Evolutionary conservation across 2,888 invertebrate species (phyloP), one percentile per base, ranked within the genome.

Genomic region (Noctua janthina): DNA sequence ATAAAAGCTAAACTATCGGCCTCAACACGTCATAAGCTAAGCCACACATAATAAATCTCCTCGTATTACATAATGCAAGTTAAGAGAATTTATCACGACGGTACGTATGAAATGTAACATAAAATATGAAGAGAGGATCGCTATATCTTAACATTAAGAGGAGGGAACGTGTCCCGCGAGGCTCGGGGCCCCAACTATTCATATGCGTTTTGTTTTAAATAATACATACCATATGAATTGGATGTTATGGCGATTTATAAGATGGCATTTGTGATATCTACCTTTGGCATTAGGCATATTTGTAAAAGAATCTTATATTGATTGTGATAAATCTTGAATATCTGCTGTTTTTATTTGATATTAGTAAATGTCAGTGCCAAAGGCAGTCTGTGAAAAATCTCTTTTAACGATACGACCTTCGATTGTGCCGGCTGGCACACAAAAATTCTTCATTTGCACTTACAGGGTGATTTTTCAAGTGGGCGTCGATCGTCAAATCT

Each of bases 61-160:
- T 43, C n/a, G 17, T 29, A 69, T 79, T 87, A 86, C 80, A 86
- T 89, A 86, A 88, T 89, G 88, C 84, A 91, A 82, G 81, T 74
- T 81, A 74, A 83, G 79, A 82, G 84, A 88, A 89, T 91, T 90
- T 91, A 90, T 90, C 83, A 85, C 82, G 84, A 87, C 86, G 84
- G 46, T 56, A 43, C 77, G 82, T 85, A 89, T 93, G 88, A 92
- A 93, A 82, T 74, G 80, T 68, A 78, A 81, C 74, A 84, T 89
- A 62, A 88, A 89, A 93, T 93, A 93, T 94, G 92, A 91, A 93
- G 87, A 80, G 78, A 78, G 86, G 85, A 84, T 81, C 79, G 87
- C 86, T 82, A 86, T 90, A 89, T 89, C 89, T 91, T 84, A 81
- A 87, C 87, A 88, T 89, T 89, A 87, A 67, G 77, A 66, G 74